phyloP scores from a whole-genome alignment of 2,113 vertebrate genomes.

The Ciconia stormi region DNA sequence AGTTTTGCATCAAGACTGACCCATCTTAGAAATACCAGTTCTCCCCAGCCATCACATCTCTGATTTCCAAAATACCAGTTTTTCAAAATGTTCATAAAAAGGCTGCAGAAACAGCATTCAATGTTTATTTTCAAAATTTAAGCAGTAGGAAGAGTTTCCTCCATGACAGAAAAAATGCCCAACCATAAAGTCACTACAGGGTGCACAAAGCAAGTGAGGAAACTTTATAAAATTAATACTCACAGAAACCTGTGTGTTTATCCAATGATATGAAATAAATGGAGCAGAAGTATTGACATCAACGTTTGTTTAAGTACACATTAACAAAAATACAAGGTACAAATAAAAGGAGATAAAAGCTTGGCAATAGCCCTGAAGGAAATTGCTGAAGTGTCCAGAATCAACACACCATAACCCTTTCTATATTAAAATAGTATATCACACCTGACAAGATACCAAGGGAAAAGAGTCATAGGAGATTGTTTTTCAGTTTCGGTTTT shows the following conservation, averaged over 20 bases:
- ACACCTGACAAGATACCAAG: constrained; percentile 56
- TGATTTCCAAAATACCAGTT: neutral
- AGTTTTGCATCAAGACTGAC: neutral
- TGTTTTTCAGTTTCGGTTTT: neutral
- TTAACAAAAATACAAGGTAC: constrained; percentile 15
- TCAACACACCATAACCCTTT: constrained; percentile 21
- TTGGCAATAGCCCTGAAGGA: constrained; percentile 31
- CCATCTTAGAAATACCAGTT: neutral
- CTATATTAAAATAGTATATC: constrained; percentile 75
- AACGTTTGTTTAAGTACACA: constrained; percentile 43
- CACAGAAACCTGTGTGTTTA: neutral
- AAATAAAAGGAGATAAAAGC: constrained; percentile 55
- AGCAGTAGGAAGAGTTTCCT: neutral
- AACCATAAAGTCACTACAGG: neutral
- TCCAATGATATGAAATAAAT: constrained; percentile 51
- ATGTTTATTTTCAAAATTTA: neutral
- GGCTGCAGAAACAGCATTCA: neutral
- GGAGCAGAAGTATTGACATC: constrained; percentile 29
- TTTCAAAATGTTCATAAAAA: neutral
- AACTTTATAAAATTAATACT: constrained; percentile 7
- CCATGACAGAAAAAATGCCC: neutral
- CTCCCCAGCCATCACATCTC: neutral
- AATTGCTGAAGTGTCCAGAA: constrained; percentile 60
- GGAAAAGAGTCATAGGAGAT: neutral
- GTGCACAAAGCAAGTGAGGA: neutral